Conservation (phyloP, 2,888 invertebrate genomes). For the Neoascia interrupta region DNA sequence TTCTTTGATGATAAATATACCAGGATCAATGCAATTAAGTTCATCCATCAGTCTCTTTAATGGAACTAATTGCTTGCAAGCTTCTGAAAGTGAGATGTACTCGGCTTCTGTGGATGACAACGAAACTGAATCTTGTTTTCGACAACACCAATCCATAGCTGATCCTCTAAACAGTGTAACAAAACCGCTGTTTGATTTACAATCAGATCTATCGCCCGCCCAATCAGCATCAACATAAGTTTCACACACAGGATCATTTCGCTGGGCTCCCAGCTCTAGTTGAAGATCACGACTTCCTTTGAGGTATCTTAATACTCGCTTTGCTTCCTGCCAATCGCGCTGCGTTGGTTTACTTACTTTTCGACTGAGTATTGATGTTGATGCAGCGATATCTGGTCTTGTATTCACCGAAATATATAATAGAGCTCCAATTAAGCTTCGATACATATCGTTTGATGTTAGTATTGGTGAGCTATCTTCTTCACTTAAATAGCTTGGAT, state of each 20-base stretch:
- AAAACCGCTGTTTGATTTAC: conserved; percentile 74
- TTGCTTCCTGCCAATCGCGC: conserved; percentile 32
- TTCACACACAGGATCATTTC: neutral
- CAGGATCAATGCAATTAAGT: too few species aligned
- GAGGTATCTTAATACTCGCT: conserved; percentile 65
- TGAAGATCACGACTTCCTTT: too few species aligned
- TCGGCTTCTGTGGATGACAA: neutral
- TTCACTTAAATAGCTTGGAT: conserved; percentile 7
- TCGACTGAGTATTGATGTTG: conserved; percentile 48
- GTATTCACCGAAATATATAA: conserved; percentile 69
- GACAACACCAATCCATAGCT: neutral
- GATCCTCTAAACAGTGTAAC: conserved; percentile 59
- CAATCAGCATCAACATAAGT: conserved; percentile 73
- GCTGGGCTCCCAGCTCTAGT: too few species aligned
- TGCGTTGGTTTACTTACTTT: conserved; percentile 19
- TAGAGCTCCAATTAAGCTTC: conserved; percentile 67
- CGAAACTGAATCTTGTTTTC: conserved; percentile 1
- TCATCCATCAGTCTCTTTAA: neutral
- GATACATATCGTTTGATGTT: conserved; percentile 43
- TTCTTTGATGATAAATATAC: too few species aligned
- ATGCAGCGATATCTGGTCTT: conserved; percentile 69
- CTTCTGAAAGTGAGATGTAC: neutral
- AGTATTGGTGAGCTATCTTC: neutral
- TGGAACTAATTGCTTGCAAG: neutral
- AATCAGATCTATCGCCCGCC: conserved; percentile 71